Evolutionary conservation across 92 coral and sea anemone species (phyloP).

Genomic region (Bergia puertoricense): DNA sequence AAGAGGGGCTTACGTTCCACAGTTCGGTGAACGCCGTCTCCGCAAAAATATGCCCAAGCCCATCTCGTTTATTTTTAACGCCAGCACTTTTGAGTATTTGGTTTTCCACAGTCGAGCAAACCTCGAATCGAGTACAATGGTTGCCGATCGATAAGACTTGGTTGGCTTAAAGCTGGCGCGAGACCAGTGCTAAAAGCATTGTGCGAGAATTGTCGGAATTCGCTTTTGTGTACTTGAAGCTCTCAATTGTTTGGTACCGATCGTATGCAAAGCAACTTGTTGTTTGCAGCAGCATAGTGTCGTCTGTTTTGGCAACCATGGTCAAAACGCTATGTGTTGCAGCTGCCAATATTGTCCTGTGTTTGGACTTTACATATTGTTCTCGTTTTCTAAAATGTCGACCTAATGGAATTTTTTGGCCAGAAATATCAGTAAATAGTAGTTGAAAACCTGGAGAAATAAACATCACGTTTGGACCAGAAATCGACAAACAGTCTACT

Average conservation of each 20-base stretch:
- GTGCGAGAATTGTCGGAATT: not conserved
- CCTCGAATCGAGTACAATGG: constrained; percentile 5
- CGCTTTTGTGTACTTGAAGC: not conserved
- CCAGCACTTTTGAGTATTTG: constrained; percentile 9
- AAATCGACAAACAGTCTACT: too few species aligned
- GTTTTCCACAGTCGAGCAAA: constrained; percentile 1
- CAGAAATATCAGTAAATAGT: not conserved
- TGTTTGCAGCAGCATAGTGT: constrained; percentile 30
- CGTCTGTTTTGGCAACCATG: constrained; percentile 39
- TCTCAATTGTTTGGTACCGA: constrained; percentile 25
- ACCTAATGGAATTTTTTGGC: not conserved
- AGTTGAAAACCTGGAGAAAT: not conserved
- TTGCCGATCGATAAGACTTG: not conserved
- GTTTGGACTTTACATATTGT: not conserved
- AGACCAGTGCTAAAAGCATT: constrained; percentile 24
- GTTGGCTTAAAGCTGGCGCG: not conserved
- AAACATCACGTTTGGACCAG: too few species aligned
- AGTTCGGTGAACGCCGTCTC: not conserved
- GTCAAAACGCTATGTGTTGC: not conserved
- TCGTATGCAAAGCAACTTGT: constrained; percentile 7
- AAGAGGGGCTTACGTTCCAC: not conserved
- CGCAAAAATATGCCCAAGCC: constrained; percentile 1
- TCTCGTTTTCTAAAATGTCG: not conserved
- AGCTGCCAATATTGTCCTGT: constrained; percentile 33
- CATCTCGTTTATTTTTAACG: constrained; percentile 18